Evolutionary conservation across 2,797 vertebrate species (phyloP), one percentile per base, ranked within the genome.

Genomic region (Sebastes taczanowskii): DNA sequence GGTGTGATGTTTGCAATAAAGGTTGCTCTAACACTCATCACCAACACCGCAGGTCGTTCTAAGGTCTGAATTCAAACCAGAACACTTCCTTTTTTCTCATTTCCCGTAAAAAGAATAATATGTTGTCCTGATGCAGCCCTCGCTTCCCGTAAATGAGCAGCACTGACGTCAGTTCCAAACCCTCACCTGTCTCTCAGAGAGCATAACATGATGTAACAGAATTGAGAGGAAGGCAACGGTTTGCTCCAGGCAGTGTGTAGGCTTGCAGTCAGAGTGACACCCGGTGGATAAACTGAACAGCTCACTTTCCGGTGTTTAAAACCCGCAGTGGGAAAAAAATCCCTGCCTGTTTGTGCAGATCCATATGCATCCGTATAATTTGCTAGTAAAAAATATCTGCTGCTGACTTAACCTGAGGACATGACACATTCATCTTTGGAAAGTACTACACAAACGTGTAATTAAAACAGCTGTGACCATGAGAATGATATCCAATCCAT

Each of bases 211-310:
- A 82, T 35, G 69, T 16, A 75, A 74, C 38, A 38, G 16, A 66
- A 11, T 0, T 32, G 65, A 38, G 58, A 56, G 7, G n/a, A 67
- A 74, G 49, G 58, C 11, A 16, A 72, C 14, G 6, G 23, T 65
- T 38, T 59, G 72, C 68, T 71, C 16, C 61, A 29, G 66, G 52
- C 18, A 7, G 55, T 7, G 64, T 58, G 49, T 2, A 71, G 49
- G 11, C 59, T 80, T 67, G 65, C 64, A 86, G 70, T 56, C 71
- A 93, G 71, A 93, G 86, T 81, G 93, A 89, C 92, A 88, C 90
- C 93, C 53, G 74, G 92, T 94, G 94, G 93, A 88, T 27, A 81
- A 79, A 88, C 25, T 30, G 18, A 86, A 63, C 34, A 82, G 42
- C 61, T 86, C 82, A 83, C 61, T 70, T 71, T 75, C 23, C 8